A percentile compares a stretch with the other conserved stretches of the same genome.
Evolutionary conservation across 1,140 invertebrate species (phyloP).

Genomic region (Pseudomyrmex pallidus): DNA sequence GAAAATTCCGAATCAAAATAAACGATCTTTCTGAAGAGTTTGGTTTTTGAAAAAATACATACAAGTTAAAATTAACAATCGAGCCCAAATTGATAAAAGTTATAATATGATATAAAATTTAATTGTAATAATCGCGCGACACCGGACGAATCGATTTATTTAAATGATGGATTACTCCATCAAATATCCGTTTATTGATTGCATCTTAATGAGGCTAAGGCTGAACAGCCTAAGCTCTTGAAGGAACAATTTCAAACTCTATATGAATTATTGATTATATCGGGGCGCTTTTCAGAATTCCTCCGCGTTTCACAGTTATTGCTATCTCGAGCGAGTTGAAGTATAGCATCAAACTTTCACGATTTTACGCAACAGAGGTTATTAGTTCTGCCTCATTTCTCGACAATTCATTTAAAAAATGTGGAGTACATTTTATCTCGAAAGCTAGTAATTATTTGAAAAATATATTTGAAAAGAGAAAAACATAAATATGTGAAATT

Average conservation of each 20-base stretch:
- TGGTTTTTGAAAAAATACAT: background rate
- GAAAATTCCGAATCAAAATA: conserved; percentile 3
- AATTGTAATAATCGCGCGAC: conserved; percentile 31
- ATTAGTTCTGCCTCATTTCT: background rate
- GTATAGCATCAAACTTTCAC: background rate
- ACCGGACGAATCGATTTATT: conserved; percentile 18
- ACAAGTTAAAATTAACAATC: too few species aligned
- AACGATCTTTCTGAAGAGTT: conserved; percentile 1
- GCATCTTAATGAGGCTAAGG: conserved; percentile 31
- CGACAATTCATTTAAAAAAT: background rate
- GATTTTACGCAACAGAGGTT: background rate
- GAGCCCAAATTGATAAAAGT: too few species aligned
- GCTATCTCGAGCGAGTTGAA: conserved; percentile 3
- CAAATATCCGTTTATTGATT: conserved; percentile 53
- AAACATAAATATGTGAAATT: too few species aligned
- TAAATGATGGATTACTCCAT: conserved; percentile 49
- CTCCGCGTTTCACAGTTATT: conserved; percentile 39
- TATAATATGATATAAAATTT: background rate
- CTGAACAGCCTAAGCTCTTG: conserved; percentile 4
- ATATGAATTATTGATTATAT: conserved; percentile 51
- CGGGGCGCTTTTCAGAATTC: conserved; percentile 28
- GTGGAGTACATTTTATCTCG: background rate
- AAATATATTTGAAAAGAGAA: background rate
- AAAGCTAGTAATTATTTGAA: background rate
- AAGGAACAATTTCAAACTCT: conserved; percentile 38